Evolutionary conservation across 2,113 vertebrate genomes (phyloP).

Genomic region (Lophius piscatorius): DNA sequence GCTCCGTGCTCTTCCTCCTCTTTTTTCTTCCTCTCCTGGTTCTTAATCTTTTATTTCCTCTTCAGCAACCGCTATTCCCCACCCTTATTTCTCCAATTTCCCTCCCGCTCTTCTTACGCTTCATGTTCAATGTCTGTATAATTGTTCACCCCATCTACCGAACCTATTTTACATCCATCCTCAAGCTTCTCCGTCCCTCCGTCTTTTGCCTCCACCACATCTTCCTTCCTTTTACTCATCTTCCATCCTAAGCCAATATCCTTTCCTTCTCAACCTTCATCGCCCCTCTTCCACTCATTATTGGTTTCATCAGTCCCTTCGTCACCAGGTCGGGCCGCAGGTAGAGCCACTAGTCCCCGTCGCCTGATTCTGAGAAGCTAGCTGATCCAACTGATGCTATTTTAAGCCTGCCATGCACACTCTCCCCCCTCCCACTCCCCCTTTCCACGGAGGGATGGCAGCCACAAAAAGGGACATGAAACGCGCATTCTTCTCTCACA

Average conservation of each 20-base stretch:
- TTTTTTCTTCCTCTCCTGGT: neutral
- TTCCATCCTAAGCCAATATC: constrained; percentile 35
- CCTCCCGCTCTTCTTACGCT: neutral
- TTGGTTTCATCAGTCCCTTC: constrained; percentile 46
- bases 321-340: constrained; percentile 38
- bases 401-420: constrained; percentile 63
- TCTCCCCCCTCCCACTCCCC: constrained; percentile 42
- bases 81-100: constrained; percentile 8
- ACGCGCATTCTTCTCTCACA: constrained; percentile 56
- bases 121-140: neutral
- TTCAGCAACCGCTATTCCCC: constrained; percentile 1
- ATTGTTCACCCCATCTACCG: neutral
- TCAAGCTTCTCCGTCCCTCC: constrained; percentile 5
- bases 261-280: constrained; percentile 17
- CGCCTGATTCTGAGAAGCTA: constrained; percentile 65
- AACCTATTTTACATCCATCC: neutral
- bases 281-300: constrained; percentile 35
- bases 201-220: neutral
- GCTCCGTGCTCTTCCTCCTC: constrained; percentile 7
- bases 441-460: constrained; percentile 45
- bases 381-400: constrained; percentile 73
- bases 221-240: constrained; percentile 27
- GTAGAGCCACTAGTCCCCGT: constrained; percentile 35
- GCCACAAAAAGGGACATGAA: constrained; percentile 63
- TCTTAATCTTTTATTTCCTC: constrained; percentile 34